Evolutionary conservation across 2,888 invertebrate species (phyloP).

Genomic region (Operophtera brumata): DNA sequence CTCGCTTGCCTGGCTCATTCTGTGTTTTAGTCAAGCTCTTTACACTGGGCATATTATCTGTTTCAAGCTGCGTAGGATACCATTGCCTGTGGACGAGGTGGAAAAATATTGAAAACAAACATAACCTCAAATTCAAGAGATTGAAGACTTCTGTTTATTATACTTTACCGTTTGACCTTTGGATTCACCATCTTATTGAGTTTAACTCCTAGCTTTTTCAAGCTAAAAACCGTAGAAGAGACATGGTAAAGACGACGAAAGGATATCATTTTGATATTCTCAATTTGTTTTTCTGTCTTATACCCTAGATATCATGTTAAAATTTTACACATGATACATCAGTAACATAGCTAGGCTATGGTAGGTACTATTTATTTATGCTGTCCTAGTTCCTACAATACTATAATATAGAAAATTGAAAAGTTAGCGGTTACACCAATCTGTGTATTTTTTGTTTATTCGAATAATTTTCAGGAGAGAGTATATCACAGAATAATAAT

Average conservation of each 20-base stretch:
- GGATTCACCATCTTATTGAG: conserved; percentile 71
- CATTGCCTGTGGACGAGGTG: conserved; percentile 52
- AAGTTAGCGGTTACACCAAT: too few species aligned
- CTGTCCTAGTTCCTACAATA: too few species aligned
- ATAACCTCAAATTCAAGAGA: conserved; percentile 16
- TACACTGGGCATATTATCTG: conserved; percentile 53
- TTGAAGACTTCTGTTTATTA: background rate
- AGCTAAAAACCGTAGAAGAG: conserved; percentile 45
- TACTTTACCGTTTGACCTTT: conserved; percentile 54
- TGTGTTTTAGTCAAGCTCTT: conserved; percentile 69
- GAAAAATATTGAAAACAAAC: background rate
- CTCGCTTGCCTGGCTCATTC: conserved; percentile 76
- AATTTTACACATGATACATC: too few species aligned
- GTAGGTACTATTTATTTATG: too few species aligned
- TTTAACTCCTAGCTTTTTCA: conserved; percentile 66
- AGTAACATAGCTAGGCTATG: too few species aligned
- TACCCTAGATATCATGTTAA: too few species aligned
- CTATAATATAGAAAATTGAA: too few species aligned
- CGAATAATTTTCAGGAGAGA: too few species aligned
- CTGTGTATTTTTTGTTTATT: too few species aligned
- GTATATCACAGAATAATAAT: too few species aligned
- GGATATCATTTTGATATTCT: conserved; percentile 39
- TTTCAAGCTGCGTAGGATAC: conserved; percentile 50
- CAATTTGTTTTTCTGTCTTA: background rate
- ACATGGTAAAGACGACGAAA: conserved; percentile 59